Evolutionary conservation across 2,113 vertebrate genomes (phyloP), one percentile per base, ranked within the genome.

Genomic region (Columbina picui): DNA sequence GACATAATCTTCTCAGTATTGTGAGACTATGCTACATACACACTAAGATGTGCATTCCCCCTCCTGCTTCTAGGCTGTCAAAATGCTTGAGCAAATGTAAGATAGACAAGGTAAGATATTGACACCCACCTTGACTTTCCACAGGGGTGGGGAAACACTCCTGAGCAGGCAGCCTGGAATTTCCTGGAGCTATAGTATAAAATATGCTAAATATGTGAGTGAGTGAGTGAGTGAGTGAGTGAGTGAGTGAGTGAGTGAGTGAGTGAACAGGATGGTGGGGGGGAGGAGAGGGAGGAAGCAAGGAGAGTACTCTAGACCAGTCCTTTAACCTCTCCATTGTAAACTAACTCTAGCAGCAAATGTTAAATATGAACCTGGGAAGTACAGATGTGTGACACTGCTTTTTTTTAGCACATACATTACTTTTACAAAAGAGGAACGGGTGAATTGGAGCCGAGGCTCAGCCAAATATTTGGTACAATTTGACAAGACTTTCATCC

Each of bases 1-100:
- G 7, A 3, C 0, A 0, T 55, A 43, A 67, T 43, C n/a, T 9
- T 81, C 11, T 34, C 34, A 71, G 25, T 18, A 10, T 4, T n/a
- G 0, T 20, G 71, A 64, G 27, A 14, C 45, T 70, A 17, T 7
- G 10, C 10, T 69, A 8, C 7, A 15, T 5, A 26, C 5, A 27
- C 30, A 36, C 14, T 38, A 61, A 82, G 53, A 49, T 26, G 25
- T 59, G 9, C 4, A 14, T 78, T 73, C 78, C 12, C 1, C 8
- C 25, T 27, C 7, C 13, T 68, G 49, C 50, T 74, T 63, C 47
- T 76, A 38, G 27, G 23, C 34, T 85, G 56, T 10, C 39, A 61
- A 78, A 68, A 68, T 60, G 16, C 71, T 88, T 43, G 30, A 75
- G 25, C 25, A 29, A 47, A 90, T 56, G 36, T 64, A 60, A 74